A percentile compares a stretch with the other conserved stretches of the same genome.
phyloP scores from a whole-genome alignment of 2,797 vertebrate species.

The Eremophila alpestris region DNA sequence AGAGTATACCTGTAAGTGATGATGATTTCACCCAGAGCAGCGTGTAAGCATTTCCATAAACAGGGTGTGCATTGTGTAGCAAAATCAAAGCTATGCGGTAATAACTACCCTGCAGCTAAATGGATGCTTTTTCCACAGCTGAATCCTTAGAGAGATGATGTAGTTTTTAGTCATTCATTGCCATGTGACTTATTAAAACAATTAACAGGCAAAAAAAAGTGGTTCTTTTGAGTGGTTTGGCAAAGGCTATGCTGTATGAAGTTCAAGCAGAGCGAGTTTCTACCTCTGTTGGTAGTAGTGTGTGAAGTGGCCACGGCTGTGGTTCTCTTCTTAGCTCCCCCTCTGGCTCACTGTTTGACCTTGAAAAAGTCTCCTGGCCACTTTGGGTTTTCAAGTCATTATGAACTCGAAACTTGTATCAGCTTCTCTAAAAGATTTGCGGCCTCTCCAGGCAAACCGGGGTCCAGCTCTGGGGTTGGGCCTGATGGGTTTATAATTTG shows the following conservation, averaged over 20 bases:
- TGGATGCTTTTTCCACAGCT: conserved; percentile 49
- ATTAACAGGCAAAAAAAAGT: conserved; percentile 54
- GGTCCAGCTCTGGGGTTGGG: background rate
- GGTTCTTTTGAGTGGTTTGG: conserved; percentile 51
- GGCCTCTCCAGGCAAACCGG: background rate
- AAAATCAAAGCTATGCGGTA: conserved; percentile 60
- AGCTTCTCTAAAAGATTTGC: background rate
- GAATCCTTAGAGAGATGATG: conserved; percentile 63
- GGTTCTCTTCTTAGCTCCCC: background rate
- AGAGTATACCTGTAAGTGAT: background rate
- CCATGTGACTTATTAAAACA: conserved; percentile 68
- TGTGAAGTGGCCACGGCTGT: background rate
- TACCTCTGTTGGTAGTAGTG: background rate
- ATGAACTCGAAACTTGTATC: background rate
- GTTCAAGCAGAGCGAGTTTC: conserved; percentile 4
- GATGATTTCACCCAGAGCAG: conserved; percentile 4
- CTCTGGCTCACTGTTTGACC: background rate
- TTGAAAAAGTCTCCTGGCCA: background rate
- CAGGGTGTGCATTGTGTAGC: background rate
- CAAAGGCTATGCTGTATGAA: background rate
- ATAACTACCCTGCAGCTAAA: conserved; percentile 61
- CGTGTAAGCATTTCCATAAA: conserved; percentile 38
- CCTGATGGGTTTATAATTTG: conserved; percentile 51
- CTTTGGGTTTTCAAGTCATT: background rate
- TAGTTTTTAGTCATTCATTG: conserved; percentile 61